Evolutionary conservation across 2,888 invertebrate genomes (phyloP), one percentile per base, ranked within the genome.

Genomic region (Drosophila lacicola): DNA sequence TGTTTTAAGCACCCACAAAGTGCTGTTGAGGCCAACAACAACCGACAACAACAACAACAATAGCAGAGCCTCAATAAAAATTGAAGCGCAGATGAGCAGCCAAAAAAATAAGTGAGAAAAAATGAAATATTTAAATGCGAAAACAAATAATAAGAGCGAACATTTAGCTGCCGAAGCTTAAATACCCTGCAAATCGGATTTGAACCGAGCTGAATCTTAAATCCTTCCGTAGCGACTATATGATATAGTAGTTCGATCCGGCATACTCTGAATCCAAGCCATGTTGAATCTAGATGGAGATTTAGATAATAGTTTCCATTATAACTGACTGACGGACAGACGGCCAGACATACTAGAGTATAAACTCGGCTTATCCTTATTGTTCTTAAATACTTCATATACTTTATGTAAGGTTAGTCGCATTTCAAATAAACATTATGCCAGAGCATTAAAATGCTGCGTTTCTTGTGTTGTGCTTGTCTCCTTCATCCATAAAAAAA

Each of bases 1-100:
- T 84, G 82, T 84, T 90, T 88, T 88, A 90, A 90, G 90, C 90
- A 86, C 88, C 90, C 89, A 78, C 90, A 90, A 90, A 90, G 89
- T 90, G 90, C 80, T 86, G 80, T 74, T 63, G 55, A 41, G 50
- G 56, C 78, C 67, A 65, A 69, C 51, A 67, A 68, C 51, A 68
- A 42, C 70, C 57, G 56, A 51, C 51, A 64, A 6, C 25, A 39
- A 2, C 51, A 51, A 3, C 37, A 50, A 19, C 11, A 49, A 8
- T 13, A 29, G 17, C 50, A 62, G 53, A 44, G 37, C 14, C 37
- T 77, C 81, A 81, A 82, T 80, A 75, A 84, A 81, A 79, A 81
- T 76, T 75, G 70, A 78, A 66, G 62, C 61, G 34, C 60, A 58
- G 66, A 70, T 46, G 67, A 57, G 41, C 44, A 50, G 29, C 14